phyloP scores from a whole-genome alignment of 2,888 invertebrate species.

The Romanomermis culicivorax region DNA sequence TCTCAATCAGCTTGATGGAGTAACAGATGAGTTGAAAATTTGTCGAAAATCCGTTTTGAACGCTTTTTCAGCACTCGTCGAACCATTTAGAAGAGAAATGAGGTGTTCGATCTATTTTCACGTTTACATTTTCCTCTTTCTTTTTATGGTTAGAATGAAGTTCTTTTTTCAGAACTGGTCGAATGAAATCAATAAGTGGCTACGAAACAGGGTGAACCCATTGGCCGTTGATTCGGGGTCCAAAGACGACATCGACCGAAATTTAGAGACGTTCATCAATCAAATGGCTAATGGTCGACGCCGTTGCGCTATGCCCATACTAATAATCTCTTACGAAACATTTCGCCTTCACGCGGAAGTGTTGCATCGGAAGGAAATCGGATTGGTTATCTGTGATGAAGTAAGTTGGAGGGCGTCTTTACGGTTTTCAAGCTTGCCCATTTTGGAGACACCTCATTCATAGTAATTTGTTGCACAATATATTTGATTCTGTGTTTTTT shows the following conservation, averaged over 20 bases:
- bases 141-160: no score
- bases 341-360: conserved; percentile 77
- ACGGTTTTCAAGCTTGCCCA: no score
- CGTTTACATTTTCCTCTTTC: no score
- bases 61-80: no score
- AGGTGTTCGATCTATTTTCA: no score
- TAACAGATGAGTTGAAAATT: no score
- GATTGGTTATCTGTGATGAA: conserved; percentile 92
- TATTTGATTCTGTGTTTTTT: no score
- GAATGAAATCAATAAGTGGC: conserved; percentile 92
- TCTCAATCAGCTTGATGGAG: no score
- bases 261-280: conserved; percentile 25
- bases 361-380: conserved; percentile 70
- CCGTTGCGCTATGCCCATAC: conserved; percentile 58
- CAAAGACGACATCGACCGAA: conserved; percentile 57
- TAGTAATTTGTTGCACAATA: background rate
- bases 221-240: conserved; percentile 52
- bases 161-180: conserved; percentile 56
- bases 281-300: conserved; percentile 19
- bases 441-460: no score
- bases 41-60: no score
- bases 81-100: no score
- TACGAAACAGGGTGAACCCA: conserved; percentile 54
- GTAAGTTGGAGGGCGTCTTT: no score
- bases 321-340: conserved; percentile 97